Conservation (phyloP, 2,113 vertebrate genomes). For the Spheniscus mendiculus region DNA sequence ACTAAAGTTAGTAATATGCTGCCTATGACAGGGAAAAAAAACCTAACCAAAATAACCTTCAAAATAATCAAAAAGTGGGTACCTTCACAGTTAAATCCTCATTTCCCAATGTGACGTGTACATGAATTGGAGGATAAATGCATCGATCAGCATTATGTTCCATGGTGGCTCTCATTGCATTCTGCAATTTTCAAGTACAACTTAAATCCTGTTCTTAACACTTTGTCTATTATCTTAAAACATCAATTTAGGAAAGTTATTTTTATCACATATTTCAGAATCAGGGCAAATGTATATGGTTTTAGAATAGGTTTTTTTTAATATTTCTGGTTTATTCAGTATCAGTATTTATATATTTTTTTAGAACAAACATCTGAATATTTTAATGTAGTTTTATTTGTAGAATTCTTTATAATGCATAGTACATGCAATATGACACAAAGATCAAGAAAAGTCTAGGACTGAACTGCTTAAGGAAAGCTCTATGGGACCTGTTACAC, state of each 20-base stretch:
- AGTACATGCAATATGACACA: background rate
- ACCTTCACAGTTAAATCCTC: constrained; percentile 97
- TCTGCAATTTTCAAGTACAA: constrained; percentile 76
- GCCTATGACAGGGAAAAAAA: background rate
- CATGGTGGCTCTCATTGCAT: constrained; percentile 97
- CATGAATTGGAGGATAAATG: constrained; percentile 85
- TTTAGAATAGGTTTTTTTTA: background rate
- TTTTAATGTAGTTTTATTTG: background rate
- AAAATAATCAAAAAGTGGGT: background rate
- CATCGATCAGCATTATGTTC: constrained; percentile 85
- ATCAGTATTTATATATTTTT: background rate
- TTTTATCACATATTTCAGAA: background rate
- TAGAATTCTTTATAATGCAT: background rate
- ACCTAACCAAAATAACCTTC: background rate
- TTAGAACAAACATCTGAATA: background rate
- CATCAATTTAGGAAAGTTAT: background rate
- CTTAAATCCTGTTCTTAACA: background rate
- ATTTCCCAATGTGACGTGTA: constrained; percentile 83
- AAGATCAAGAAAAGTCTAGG: background rate
- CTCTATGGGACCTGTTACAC: background rate
- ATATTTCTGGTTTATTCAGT: background rate
- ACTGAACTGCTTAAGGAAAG: background rate
- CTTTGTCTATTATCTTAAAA: background rate
- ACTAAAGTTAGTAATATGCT: background rate
- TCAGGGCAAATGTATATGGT: background rate